Evolutionary conservation across 1,140 invertebrate species (phyloP).

Genomic region (Monomorium pharaonis): DNA sequence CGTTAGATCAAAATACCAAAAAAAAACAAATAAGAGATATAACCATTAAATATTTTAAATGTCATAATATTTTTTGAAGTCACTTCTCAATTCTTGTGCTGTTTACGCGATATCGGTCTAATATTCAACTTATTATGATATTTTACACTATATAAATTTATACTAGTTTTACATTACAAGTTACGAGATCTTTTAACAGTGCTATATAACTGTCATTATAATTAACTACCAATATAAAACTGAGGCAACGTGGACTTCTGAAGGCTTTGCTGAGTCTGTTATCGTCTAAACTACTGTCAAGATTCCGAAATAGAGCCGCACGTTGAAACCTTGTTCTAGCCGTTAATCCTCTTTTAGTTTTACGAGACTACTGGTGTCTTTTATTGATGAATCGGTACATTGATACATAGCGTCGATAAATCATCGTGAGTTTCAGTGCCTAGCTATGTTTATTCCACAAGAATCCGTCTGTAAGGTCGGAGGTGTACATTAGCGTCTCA

Average conservation of each 20-base stretch:
- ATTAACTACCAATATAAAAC: not conserved
- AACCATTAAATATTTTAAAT: not conserved
- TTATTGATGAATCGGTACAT: slow-evolving; percentile 31
- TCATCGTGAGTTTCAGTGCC: slow-evolving; percentile 6
- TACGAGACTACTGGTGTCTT: slow-evolving; percentile 32
- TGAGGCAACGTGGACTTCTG: slow-evolving; percentile 1
- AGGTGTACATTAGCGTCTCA: slow-evolving; percentile 23
- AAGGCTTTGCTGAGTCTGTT: not conserved
- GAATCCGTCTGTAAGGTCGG: not conserved
- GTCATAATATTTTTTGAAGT: not conserved
- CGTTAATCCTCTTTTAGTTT: slow-evolving; percentile 25
- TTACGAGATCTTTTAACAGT: not conserved
- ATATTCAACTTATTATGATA: not conserved
- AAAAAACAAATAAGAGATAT: not conserved
- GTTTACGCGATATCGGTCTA: too few species aligned
- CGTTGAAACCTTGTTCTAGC: slow-evolving; percentile 29
- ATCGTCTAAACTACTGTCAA: slow-evolving; percentile 5
- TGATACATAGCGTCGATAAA: slow-evolving; percentile 18
- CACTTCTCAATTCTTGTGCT: too few species aligned
- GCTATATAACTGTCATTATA: not conserved
- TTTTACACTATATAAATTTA: not conserved
- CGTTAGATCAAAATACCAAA: not conserved
- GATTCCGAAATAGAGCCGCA: slow-evolving; percentile 24
- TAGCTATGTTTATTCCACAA: slow-evolving; percentile 33
- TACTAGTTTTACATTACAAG: not conserved